A percentile compares a stretch with the other conserved stretches of the same genome.
phyloP scores from a whole-genome alignment of 2,797 vertebrate species.

The Trematomus bernacchii region DNA sequence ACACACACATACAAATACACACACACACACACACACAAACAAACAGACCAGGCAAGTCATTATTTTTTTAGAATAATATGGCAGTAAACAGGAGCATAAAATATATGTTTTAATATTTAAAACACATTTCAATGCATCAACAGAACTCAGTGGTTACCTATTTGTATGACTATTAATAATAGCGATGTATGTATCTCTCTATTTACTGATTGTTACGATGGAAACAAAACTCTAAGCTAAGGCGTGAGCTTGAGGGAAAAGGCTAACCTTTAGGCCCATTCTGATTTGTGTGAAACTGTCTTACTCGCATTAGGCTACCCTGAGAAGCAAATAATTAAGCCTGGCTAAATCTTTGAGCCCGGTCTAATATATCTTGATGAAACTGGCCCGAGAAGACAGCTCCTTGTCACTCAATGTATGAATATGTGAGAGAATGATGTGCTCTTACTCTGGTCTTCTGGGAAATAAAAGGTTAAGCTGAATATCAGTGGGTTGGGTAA shows the following conservation, averaged over 20 bases:
- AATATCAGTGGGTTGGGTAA: conserved; percentile 74
- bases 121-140: not conserved
- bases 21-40: not conserved
- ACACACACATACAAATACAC: not conserved
- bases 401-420: conserved; percentile 41
- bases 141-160: not conserved
- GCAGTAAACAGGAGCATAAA: not conserved
- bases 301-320: not conserved
- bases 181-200: not conserved
- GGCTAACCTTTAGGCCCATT: not conserved
- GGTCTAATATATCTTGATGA: conserved; percentile 32
- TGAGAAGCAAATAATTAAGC: conserved; percentile 6
- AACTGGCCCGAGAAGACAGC: conserved; percentile 16
- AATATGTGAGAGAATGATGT: conserved; percentile 44
- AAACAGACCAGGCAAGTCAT: too few species aligned
- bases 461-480: conserved; percentile 81
- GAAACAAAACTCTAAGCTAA: not conserved
- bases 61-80: not conserved
- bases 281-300: conserved; percentile 6
- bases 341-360: conserved; percentile 8
- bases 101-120: not conserved
- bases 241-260: not conserved
- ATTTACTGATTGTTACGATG: not conserved
- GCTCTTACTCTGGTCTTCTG: conserved; percentile 53
- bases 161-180: too few species aligned